Evolutionary conservation across 2,113 vertebrate species (phyloP), one percentile per base, ranked within the genome.

Genomic region (Coptodon bakossiorum): DNA sequence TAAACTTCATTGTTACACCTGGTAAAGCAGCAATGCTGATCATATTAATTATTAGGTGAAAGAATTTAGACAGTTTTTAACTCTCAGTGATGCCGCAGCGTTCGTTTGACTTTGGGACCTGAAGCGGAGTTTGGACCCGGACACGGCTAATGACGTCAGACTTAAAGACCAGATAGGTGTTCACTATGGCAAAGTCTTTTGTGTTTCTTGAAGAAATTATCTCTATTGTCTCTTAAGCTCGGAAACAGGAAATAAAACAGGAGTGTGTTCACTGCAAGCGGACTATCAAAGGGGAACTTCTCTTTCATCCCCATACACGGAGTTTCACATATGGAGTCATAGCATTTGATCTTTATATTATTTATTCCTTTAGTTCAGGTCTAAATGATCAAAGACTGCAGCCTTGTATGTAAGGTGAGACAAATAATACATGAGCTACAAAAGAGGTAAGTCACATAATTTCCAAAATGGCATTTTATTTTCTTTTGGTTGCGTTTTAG

Each of bases 1-100:
- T 56, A 56, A 56, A 24, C 11, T 13, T 56, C 0, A 56, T 56
- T 56, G 22, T 3, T 7, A 13, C 53, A 56, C 22, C 53, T 56
- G 0, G 0, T 56, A 56, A 24, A 56, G 53, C 53, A 56, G 11
- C 53, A 3, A 56, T 0, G 0, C 3, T 4, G 53, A 56, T 56
- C 1, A 1, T n/a, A n/a, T n/a, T n/a, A n/a, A n/a, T n/a, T n/a
- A n/a, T n/a, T n/a, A 56, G 22, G 13, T 56, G 0, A 56, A 56
- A 56, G 11, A 24, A 7, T 56, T 56, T 56, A 13, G 53, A 7
- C 6, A 13, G 53, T 56, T 56, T 56, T 4, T 56, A 56, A 56
- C 53, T 56, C 11, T 56, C 6, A 56, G 53, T 24, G 11, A 56
- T 56, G 6, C 6, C 0, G 1, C 53, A 56, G 53, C 13, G 22